A percentile compares a stretch with the other conserved stretches of the same genome.
These are phyloP conservation scores for Merops nubicus DNA, from an alignment of 2,113 vertebrate species.

Conservation along the genomic window DNA sequence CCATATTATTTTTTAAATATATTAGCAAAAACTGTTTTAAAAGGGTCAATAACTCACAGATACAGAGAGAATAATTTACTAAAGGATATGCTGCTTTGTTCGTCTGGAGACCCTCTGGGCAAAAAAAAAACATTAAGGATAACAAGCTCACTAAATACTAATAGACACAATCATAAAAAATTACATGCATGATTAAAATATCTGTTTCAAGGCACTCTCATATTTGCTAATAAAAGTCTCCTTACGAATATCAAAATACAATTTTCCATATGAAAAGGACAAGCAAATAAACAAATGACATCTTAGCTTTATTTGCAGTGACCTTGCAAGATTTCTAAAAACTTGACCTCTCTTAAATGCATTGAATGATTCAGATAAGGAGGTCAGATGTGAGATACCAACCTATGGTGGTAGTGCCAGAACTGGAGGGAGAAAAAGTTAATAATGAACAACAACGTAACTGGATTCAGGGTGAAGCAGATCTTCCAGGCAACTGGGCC, in stretches of 20 bases:
- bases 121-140: slow-evolving; percentile 44
- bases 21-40: slow-evolving; percentile 53
- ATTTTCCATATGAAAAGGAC: slow-evolving; percentile 1
- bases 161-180: slow-evolving; percentile 68
- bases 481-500: background rate
- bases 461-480: background rate
- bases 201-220: slow-evolving; percentile 44
- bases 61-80: slow-evolving; percentile 61
- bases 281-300: background rate
- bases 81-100: slow-evolving; percentile 54
- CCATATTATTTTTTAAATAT: background rate
- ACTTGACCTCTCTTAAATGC: background rate
- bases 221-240: slow-evolving; percentile 25
- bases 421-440: background rate
- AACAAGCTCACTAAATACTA: slow-evolving; percentile 71
- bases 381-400: background rate
- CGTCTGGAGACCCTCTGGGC: slow-evolving; percentile 56
- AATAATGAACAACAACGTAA: background rate
- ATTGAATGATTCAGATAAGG: background rate
- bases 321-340: slow-evolving; percentile 33
- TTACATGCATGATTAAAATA: slow-evolving; percentile 72
- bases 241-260: slow-evolving; percentile 32
- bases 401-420: background rate
- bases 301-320: background rate
- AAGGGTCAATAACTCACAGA: slow-evolving; percentile 68